Percentiles rank a stretch among this genome's conserved stretches.
Conservation (phyloP, 2,113 vertebrate genomes). For the Siniperca knerii region DNA sequence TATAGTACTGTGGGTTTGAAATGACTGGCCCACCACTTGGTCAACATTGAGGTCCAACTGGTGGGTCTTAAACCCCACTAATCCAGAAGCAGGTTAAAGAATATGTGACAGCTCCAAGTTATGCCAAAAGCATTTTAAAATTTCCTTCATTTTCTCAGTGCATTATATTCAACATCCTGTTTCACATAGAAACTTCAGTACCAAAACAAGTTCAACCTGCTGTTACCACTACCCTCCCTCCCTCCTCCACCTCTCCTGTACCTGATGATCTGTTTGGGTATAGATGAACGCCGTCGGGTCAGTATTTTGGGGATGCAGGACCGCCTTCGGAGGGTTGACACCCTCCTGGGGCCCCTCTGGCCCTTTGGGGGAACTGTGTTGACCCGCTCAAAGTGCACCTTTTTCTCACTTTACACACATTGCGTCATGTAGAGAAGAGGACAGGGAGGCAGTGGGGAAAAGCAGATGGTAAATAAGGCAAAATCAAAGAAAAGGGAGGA, state of each 20-base stretch:
- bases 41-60: background rate
- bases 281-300: conserved; percentile 80
- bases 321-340: conserved; percentile 83
- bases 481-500: conserved; percentile 37
- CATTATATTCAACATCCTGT: background rate
- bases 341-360: conserved; percentile 85
- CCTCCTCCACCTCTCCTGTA: conserved; percentile 71
- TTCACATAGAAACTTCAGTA: background rate
- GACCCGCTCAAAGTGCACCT: conserved; percentile 92
- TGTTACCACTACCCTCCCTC: background rate
- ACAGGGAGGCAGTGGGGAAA: conserved; percentile 11
- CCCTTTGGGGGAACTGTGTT: conserved; percentile 93
- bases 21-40: background rate
- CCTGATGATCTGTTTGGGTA: conserved; percentile 93
- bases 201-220: background rate
- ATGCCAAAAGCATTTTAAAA: background rate
- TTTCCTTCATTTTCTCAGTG: too few species aligned
- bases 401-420: conserved; percentile 82
- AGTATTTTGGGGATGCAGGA: conserved; percentile 82
- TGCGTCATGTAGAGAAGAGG: conserved; percentile 1
- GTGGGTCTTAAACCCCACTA: background rate
- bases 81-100: background rate
- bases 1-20: background rate
- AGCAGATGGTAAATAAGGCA: background rate
- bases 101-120: background rate